These are phyloP conservation scores for Epinephelus cyanopodus DNA, from an alignment of 2,113 vertebrate species.

Conservation along the genomic window DNA sequence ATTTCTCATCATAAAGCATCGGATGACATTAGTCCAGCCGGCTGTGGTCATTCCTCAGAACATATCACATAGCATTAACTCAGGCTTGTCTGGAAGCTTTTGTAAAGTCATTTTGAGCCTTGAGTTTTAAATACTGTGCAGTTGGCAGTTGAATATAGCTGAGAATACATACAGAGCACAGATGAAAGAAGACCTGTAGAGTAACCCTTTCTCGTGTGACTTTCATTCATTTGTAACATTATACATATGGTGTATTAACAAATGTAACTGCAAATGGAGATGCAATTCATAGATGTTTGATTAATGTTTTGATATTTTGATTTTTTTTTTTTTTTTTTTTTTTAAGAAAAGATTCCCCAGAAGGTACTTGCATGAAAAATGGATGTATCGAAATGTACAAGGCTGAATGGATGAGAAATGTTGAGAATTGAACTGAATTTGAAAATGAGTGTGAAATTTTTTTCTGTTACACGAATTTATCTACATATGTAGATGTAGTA, in stretches of 20 bases:
- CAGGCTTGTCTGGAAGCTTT: background rate
- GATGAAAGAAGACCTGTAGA: background rate
- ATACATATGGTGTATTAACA: background rate
- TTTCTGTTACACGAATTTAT: no score
- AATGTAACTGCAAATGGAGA: background rate
- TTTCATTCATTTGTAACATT: background rate
- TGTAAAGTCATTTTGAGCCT: background rate
- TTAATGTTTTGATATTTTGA: no score
- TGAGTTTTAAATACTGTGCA: conserved; percentile 1
- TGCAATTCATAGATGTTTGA: background rate
- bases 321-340: no score
- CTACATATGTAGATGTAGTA: background rate
- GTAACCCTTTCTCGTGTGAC: background rate
- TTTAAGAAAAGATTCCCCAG: no score
- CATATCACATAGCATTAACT: background rate
- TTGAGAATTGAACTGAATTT: no score
- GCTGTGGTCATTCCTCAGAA: background rate
- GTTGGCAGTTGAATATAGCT: background rate
- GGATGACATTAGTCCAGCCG: conserved; percentile 14
- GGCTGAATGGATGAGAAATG: no score
- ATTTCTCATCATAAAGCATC: conserved; percentile 10
- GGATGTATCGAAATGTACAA: background rate
- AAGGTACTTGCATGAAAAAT: background rate
- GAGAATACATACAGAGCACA: conserved; percentile 1
- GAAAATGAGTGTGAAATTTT: no score